These are phyloP conservation scores for Clarias gariepinus DNA, from an alignment of 2,113 vertebrate species.

Conservation along the genomic window DNA sequence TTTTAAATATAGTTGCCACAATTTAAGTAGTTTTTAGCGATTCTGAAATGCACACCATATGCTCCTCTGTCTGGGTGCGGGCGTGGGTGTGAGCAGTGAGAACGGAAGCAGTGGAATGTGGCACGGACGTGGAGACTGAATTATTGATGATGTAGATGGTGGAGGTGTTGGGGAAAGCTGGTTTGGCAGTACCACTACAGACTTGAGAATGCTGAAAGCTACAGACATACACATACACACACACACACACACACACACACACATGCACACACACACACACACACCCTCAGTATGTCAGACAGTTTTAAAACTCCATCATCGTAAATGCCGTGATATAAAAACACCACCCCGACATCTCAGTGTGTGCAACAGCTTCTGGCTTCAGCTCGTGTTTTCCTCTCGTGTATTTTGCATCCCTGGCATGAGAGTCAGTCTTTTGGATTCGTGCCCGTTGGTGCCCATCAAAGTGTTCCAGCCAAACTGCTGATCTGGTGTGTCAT, in stretches of 20 bases:
- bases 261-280: not conserved
- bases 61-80: conserved; percentile 33
- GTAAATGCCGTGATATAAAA: not conserved
- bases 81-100: conserved; percentile 1
- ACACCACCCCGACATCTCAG: not conserved
- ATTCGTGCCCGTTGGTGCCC: conserved; percentile 1
- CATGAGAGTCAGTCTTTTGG: conserved; percentile 1
- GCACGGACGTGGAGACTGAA: conserved; percentile 21
- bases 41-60: conserved; percentile 42
- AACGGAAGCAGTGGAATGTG: conserved; percentile 20
- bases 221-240: not conserved
- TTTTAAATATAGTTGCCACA: not conserved
- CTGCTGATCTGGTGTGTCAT: conserved; percentile 14
- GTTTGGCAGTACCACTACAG: not conserved
- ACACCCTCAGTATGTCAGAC: not conserved
- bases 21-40: not conserved
- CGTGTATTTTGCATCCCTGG: not conserved
- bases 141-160: conserved; percentile 14
- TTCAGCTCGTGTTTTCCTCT: not conserved
- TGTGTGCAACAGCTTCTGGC: not conserved
- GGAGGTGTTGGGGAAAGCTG: conserved; percentile 14
- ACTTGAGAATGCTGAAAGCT: not conserved
- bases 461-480: conserved; percentile 4
- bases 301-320: not conserved
- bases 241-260: not conserved